Evolutionary conservation across 2,888 invertebrate species (phyloP).

Genomic region (Lissonota sp.): DNA sequence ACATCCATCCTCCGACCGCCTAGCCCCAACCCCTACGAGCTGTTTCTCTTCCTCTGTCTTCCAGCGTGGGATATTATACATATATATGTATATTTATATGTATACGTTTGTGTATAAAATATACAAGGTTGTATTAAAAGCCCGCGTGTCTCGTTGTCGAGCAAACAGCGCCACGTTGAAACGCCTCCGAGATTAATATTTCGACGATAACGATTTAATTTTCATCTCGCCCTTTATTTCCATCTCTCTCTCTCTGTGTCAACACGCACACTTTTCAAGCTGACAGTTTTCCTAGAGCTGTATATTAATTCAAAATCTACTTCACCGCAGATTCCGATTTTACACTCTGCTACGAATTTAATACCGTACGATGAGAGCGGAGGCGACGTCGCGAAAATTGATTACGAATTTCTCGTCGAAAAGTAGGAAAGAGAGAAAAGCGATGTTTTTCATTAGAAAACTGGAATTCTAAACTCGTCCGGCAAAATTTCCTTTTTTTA

Average conservation of each 20-base stretch:
- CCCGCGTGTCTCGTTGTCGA: slow-evolving; percentile 23
- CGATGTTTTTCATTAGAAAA: too few relatives aligned
- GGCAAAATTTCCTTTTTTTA: too few relatives aligned
- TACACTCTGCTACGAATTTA: slow-evolving; percentile 5
- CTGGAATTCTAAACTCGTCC: too few relatives aligned
- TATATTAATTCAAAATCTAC: slow-evolving; percentile 54
- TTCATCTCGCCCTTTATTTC: slow-evolving; percentile 51
- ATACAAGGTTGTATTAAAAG: slow-evolving; percentile 41
- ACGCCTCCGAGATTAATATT: slow-evolving; percentile 79
- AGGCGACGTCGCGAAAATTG: slow-evolving; percentile 4
- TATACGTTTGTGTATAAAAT: slow-evolving; percentile 22
- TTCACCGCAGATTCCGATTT: slow-evolving; percentile 23
- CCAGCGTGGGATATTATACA: slow-evolving; percentile 24
- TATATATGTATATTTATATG: slow-evolving; percentile 42
- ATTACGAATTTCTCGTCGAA: too few relatives aligned
- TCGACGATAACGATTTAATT: slow-evolving; percentile 75
- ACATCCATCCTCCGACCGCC: slow-evolving; percentile 43
- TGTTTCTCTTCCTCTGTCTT: slow-evolving; percentile 56
- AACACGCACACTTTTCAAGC: slow-evolving; percentile 3
- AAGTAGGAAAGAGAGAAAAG: neutral
- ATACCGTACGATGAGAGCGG: slow-evolving; percentile 9
- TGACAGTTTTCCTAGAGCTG: slow-evolving; percentile 37
- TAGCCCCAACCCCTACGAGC: slow-evolving; percentile 40
- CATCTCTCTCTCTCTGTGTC: slow-evolving; percentile 48
- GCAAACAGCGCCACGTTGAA: slow-evolving; percentile 44